These are phyloP conservation scores for Dryobotodes eremita DNA, from an alignment of 2,888 invertebrate species.

Conservation along the genomic window DNA sequence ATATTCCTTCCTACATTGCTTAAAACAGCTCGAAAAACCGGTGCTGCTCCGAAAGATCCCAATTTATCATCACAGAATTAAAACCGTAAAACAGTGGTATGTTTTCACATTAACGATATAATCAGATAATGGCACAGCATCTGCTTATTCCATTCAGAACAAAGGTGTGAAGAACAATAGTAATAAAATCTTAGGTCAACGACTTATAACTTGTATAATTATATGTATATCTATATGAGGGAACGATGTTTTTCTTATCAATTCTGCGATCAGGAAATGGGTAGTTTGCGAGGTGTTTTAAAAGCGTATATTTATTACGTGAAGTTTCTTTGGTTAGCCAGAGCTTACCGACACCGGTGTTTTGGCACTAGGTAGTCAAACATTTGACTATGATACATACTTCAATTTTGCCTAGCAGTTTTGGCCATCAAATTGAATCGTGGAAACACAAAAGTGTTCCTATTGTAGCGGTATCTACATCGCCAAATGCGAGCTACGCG, in stretches of 20 bases:
- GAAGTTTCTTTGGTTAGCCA: neutral
- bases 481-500: too few relatives aligned
- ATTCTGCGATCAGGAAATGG: constrained; percentile 47
- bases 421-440: too few relatives aligned
- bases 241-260: constrained; percentile 45
- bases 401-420: too few relatives aligned
- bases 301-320: constrained; percentile 17
- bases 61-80: too few relatives aligned
- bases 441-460: too few relatives aligned
- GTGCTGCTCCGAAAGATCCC: too few relatives aligned
- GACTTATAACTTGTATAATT: constrained; percentile 58
- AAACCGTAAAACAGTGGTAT: neutral
- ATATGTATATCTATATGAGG: constrained; percentile 45
- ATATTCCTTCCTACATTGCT: too few relatives aligned
- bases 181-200: constrained; percentile 52
- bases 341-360: neutral
- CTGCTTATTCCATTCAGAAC: constrained; percentile 47
- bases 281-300: constrained; percentile 38
- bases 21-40: too few relatives aligned
- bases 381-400: too few relatives aligned
- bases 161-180: constrained; percentile 56
- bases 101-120: constrained; percentile 20
- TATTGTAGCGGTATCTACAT: too few relatives aligned
- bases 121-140: constrained; percentile 45
- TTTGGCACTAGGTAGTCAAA: neutral